Percentiles rank a stretch among this genome's conserved stretches.
Conservation (phyloP, 2,888 invertebrate genomes). For the Craniophora ligustri region DNA sequence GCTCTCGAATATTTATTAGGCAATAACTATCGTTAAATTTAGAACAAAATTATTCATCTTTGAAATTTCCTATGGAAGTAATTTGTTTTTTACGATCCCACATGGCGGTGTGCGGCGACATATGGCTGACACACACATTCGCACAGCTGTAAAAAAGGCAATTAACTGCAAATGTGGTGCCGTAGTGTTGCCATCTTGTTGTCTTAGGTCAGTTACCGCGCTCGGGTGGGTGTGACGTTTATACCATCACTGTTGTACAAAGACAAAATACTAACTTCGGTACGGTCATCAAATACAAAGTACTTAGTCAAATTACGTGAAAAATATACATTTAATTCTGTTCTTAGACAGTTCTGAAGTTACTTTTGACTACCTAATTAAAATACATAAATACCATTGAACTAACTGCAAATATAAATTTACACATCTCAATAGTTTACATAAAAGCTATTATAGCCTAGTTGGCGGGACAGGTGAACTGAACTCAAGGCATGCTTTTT, state of each 20-base stretch:
- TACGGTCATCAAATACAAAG: no score
- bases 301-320: no score
- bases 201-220: constrained; percentile 62
- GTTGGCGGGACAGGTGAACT: no score
- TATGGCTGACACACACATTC: constrained; percentile 12
- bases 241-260: constrained; percentile 15
- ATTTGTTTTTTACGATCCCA: constrained; percentile 9
- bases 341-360: no score
- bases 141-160: constrained; percentile 20
- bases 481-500: no score
- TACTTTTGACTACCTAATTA: no score
- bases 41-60: neutral
- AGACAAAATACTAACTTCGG: constrained; percentile 1
- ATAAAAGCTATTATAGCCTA: no score
- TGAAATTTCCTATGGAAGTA: neutral
- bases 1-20: no score
- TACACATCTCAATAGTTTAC: no score
- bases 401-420: no score
- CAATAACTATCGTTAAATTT: neutral
- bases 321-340: no score
- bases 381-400: no score
- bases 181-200: constrained; percentile 42
- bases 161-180: constrained; percentile 41
- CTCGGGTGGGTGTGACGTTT: constrained; percentile 20
- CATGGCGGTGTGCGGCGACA: constrained; percentile 14